Evolutionary conservation across 2,113 vertebrate species (phyloP), one percentile per base, ranked within the genome.

Genomic region (Pachypanchax playfairii): DNA sequence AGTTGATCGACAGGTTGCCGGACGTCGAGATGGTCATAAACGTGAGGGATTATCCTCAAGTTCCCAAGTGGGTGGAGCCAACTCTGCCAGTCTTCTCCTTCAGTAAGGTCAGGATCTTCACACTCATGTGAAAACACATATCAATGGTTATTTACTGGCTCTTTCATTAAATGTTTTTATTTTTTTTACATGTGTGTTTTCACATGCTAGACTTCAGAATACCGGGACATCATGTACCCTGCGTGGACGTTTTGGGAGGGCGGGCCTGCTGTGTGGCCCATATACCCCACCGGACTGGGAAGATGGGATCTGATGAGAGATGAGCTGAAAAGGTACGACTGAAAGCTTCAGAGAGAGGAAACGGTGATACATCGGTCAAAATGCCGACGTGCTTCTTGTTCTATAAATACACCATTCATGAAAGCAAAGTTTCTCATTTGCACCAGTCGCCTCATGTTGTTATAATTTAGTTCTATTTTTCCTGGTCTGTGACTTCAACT

Each of bases 221-320:
- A 98, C 87, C 86, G 88, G 65, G 97, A 98, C 79, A 96, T 98
- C 82, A 97, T 98, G 97, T 99, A 99, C 62, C 97, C 97, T 53
- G 97, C 97, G 0, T 99, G 97, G 97, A 99, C 97, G 0, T 99
- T 99, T 76, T 99, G 97, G 97, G 97, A 98, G 91, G 97, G 97
- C 7, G 97, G 97, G 7, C 97, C 97, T 2, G 97, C 97, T 22
- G 96, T 99, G 74, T 99, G 97, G 97, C 97, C 97, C 43, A 96
- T 99, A 80, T 98, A 99, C 60, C 97, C 97, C 29, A 95, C 94
- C 4, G 97, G 97, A 60, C 91, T 99, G 54, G 97, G 97, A 24
- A 93, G 97, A 61, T 99, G 97, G 97, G 97, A 99, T 73, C 91
- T 98, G 49, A 97, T 99, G 94, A 96, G 95, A 79, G 91, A 94